Percentiles rank a stretch among this genome's conserved stretches.
These are phyloP conservation scores for Equus quagga DNA, from an alignment of 2,113 vertebrate genomes.

Conservation along the genomic window DNA sequence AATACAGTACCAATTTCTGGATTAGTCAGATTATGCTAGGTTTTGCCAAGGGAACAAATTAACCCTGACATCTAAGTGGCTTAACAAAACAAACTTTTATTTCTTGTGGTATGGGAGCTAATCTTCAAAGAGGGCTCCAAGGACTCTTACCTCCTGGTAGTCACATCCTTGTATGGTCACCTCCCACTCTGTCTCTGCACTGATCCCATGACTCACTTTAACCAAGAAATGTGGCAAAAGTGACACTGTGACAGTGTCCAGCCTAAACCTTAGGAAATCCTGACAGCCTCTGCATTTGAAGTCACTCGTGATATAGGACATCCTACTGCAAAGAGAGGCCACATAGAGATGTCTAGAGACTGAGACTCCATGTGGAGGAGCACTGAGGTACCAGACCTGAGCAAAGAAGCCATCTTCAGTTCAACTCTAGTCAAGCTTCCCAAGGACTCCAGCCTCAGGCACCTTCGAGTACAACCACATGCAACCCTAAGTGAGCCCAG, in stretches of 20 bases:
- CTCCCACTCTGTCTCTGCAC: neutral
- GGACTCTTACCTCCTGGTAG: neutral
- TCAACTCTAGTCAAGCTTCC: neutral
- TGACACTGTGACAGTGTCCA: neutral
- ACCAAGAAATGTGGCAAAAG: neutral
- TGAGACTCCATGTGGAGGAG: neutral
- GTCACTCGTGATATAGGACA: neutral
- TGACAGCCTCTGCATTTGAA: conserved; percentile 21
- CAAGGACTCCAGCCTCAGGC: neutral
- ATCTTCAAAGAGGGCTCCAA: neutral
- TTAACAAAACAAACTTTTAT: conserved; percentile 36
- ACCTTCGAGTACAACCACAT: neutral
- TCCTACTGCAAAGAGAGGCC: neutral
- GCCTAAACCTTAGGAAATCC: neutral
- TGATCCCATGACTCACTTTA: neutral
- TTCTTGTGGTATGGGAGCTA: neutral
- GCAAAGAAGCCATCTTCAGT: neutral
- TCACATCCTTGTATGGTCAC: neutral
- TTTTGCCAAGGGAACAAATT: conserved; percentile 66
- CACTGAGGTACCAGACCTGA: neutral
- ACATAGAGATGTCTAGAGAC: neutral
- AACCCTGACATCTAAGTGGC: conserved; percentile 43
- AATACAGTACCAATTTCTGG: conserved; percentile 13
- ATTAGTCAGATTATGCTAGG: conserved; percentile 35
- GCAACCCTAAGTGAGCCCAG: neutral